phyloP scores from a whole-genome alignment of 2,888 invertebrate genomes.

The Crossocerus cetratus region DNA sequence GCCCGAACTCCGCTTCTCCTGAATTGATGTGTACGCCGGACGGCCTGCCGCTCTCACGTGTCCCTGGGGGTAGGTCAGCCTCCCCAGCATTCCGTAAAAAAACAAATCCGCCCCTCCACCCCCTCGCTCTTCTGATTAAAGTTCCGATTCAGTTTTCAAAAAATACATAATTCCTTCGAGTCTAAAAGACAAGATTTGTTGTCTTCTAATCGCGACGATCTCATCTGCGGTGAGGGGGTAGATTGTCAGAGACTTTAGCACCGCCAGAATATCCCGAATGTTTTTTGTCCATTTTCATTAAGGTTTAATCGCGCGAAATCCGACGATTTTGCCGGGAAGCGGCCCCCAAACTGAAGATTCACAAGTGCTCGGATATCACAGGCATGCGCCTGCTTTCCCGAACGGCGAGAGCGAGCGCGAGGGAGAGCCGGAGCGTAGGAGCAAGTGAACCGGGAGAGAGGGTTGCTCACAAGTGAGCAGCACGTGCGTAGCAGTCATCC shows the following conservation, averaged over 20 bases:
- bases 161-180: too few species aligned
- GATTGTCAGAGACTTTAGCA: neutral
- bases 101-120: too few species aligned
- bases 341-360: conserved; percentile 24
- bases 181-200: too few species aligned
- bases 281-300: conserved; percentile 19
- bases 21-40: conserved; percentile 26
- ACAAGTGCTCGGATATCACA: conserved; percentile 55
- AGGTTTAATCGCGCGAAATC: conserved; percentile 14
- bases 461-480: conserved; percentile 63
- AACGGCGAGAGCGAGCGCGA: conserved; percentile 29
- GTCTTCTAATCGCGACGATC: too few species aligned
- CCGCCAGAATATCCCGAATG: neutral
- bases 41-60: conserved; percentile 25
- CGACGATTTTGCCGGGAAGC: conserved; percentile 12
- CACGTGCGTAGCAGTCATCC: conserved; percentile 72
- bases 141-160: too few species aligned
- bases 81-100: too few species aligned
- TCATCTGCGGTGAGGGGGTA: too few species aligned
- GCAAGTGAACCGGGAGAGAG: conserved; percentile 50
- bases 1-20: neutral
- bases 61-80: conserved; percentile 50
- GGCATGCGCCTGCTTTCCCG: conserved; percentile 66
- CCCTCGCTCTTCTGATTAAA: too few species aligned
- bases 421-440: conserved; percentile 26